Conservation (phyloP, 2,113 vertebrate genomes). For the Mustelus asterias region DNA sequence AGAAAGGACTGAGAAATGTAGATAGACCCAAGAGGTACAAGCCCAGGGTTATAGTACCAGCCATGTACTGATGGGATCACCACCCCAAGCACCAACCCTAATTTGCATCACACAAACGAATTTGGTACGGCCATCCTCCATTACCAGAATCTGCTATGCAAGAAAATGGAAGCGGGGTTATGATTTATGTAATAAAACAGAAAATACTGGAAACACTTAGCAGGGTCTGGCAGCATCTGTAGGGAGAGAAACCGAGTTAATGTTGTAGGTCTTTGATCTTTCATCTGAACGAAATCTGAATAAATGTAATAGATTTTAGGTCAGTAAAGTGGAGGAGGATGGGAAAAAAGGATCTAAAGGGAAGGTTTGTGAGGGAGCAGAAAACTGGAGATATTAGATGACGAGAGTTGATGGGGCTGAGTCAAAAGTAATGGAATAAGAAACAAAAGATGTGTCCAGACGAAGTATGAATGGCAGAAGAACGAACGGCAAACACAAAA, state of each 20-base stretch:
- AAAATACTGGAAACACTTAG: background rate
- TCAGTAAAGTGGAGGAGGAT: background rate
- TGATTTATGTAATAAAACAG: background rate
- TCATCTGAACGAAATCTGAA: background rate
- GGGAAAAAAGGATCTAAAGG: background rate
- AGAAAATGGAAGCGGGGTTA: background rate
- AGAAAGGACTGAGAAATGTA: background rate
- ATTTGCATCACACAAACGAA: background rate
- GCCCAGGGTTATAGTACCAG: no score
- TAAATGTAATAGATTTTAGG: background rate
- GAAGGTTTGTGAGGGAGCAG: background rate
- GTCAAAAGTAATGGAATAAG: no score
- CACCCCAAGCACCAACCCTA: background rate
- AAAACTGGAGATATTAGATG: background rate
- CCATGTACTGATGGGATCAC: background rate
- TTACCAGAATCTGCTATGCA: background rate
- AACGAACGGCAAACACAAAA: no score
- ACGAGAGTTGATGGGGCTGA: background rate
- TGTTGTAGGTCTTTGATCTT: background rate
- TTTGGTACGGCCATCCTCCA: background rate
- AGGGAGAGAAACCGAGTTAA: background rate
- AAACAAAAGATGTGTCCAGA: no score
- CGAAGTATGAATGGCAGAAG: no score
- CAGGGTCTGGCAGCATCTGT: background rate
- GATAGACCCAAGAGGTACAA: no score